Evolutionary conservation across 2,113 vertebrate genomes (phyloP).

Genomic region (Heliornis fulica): DNA sequence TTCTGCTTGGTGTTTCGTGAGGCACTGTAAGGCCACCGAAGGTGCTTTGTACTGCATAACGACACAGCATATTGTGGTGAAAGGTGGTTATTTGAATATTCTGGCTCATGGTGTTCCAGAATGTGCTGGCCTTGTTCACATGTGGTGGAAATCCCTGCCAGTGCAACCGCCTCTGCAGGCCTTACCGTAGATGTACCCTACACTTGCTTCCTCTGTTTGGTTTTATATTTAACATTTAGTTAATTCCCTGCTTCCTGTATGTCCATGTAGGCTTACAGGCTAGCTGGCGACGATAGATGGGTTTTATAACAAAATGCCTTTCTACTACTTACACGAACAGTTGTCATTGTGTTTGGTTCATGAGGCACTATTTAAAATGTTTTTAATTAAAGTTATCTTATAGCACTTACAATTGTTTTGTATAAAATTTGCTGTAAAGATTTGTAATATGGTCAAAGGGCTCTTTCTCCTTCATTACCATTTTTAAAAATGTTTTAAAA

Average conservation of each 20-base stretch:
- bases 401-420: conserved; percentile 97
- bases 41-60: not conserved
- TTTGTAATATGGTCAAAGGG: conserved; percentile 81
- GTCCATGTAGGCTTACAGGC: conserved; percentile 1
- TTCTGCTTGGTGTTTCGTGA: not conserved
- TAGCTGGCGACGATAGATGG: not conserved
- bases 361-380: conserved; percentile 90
- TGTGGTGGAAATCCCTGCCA: not conserved
- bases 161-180: not conserved
- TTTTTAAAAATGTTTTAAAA: conserved; percentile 87
- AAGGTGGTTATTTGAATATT: not conserved
- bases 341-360: conserved; percentile 79
- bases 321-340: conserved; percentile 59
- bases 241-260: not conserved
- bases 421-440: conserved; percentile 87
- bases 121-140: not conserved
- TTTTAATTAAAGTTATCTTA: conserved; percentile 79
- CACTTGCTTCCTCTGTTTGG: not conserved
- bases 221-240: not conserved
- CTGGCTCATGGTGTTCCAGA: not conserved
- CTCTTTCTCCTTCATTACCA: conserved; percentile 92
- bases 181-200: not conserved
- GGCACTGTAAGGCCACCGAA: not conserved
- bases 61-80: not conserved
- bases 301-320: conserved; percentile 68